Conservation (phyloP, 1,140 invertebrate genomes). For the Subanguina moxae region DNA sequence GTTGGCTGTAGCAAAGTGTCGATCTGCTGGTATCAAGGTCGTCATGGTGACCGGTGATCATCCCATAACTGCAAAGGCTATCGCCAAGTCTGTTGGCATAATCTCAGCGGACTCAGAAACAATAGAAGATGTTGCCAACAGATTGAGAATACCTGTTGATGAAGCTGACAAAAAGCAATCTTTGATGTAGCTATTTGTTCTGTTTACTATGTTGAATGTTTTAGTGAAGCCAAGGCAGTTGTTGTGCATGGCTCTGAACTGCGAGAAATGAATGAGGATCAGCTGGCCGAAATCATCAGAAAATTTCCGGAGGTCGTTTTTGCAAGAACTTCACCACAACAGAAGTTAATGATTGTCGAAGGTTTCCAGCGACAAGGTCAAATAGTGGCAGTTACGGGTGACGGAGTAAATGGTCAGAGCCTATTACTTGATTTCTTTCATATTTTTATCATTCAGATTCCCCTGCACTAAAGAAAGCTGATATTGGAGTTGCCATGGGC, state of each 20-base stretch:
- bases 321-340: slow-evolving; percentile 64
- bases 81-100: slow-evolving; percentile 64
- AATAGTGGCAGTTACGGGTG: slow-evolving; percentile 58
- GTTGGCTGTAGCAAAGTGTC: slow-evolving; percentile 57
- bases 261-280: slow-evolving; percentile 62
- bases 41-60: slow-evolving; percentile 57
- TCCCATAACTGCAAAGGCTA: slow-evolving; percentile 65
- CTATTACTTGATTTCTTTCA: too few relatives aligned
- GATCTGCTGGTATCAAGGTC: slow-evolving; percentile 58
- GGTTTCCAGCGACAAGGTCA: slow-evolving; percentile 62
- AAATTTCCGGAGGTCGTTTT: slow-evolving; percentile 63
- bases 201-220: background rate
- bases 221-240: slow-evolving; percentile 63
- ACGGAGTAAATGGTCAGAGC: slow-evolving; percentile 59
- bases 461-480: slow-evolving; percentile 72
- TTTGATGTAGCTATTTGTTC: background rate
- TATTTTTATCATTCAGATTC: slow-evolving; percentile 84
- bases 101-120: slow-evolving; percentile 64
- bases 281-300: slow-evolving; percentile 63
- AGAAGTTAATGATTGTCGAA: slow-evolving; percentile 65
- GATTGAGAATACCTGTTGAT: slow-evolving; percentile 59
- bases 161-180: slow-evolving; percentile 51
- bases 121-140: slow-evolving; percentile 62
- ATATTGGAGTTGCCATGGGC: slow-evolving; percentile 69
- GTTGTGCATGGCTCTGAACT: slow-evolving; percentile 54